A percentile compares a stretch with the other conserved stretches of the same genome.
These are phyloP conservation scores for Xiphydria camelus DNA, from an alignment of 2,888 invertebrate genomes.

Conservation along the genomic window DNA sequence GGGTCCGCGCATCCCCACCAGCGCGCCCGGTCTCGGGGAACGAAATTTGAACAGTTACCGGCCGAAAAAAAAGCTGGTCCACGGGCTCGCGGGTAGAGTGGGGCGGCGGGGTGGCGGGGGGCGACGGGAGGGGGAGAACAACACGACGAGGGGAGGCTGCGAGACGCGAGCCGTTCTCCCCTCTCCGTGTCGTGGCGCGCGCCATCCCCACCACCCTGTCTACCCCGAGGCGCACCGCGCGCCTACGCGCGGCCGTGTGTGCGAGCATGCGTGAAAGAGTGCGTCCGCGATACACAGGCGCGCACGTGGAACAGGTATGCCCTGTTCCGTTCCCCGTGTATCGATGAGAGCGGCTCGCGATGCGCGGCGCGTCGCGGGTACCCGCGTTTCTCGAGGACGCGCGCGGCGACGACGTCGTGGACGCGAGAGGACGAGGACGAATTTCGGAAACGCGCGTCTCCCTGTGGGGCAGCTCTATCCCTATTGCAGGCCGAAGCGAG, in stretches of 20 bases:
- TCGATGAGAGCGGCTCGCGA: too few relatives aligned
- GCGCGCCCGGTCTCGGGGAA: constrained; percentile 31
- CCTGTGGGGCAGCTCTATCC: too few relatives aligned
- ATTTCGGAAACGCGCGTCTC: too few relatives aligned
- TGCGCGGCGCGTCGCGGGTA: too few relatives aligned
- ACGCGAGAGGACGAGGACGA: too few relatives aligned
- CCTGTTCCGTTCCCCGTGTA: constrained; percentile 18
- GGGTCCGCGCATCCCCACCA: constrained; percentile 41
- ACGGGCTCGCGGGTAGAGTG: constrained; percentile 30
- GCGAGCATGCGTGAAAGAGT: not conserved
- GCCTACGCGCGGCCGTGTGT: not conserved
- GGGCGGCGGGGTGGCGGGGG: constrained; percentile 3
- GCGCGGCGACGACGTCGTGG: too few relatives aligned
- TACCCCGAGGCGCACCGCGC: constrained; percentile 9
- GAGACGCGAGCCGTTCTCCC: constrained; percentile 55
- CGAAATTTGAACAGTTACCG: constrained; percentile 55
- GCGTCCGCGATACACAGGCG: not conserved
- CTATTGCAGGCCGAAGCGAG: too few relatives aligned
- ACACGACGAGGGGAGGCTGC: constrained; percentile 34
- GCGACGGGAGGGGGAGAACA: constrained; percentile 15
- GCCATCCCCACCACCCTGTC: constrained; percentile 37
- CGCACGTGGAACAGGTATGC: constrained; percentile 21
- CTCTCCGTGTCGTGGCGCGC: constrained; percentile 49
- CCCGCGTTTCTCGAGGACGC: too few relatives aligned
- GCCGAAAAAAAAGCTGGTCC: constrained; percentile 47